A percentile compares a stretch with the other conserved stretches of the same genome.
These are phyloP conservation scores for Tethea ocularis DNA, from an alignment of 2,888 invertebrate species.

Conservation along the genomic window DNA sequence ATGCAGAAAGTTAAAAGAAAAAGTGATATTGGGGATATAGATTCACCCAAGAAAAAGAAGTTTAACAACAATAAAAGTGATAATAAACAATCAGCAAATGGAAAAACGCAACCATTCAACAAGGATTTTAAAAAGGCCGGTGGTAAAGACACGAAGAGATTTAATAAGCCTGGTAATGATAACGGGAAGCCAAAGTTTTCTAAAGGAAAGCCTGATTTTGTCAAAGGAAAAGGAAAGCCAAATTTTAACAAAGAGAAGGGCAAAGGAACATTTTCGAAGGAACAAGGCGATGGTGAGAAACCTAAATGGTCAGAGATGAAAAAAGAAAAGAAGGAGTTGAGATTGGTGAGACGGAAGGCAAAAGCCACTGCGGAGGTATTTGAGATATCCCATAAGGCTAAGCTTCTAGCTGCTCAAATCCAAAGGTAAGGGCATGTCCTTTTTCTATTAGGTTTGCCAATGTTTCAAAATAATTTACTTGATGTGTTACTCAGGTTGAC, in stretches of 20 bases:
- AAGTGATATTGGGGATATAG: conserved; percentile 41
- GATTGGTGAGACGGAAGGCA: conserved; percentile 85
- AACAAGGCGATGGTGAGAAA: conserved; percentile 59
- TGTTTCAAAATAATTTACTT: no score
- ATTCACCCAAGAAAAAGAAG: conserved; percentile 61
- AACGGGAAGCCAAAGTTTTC: conserved; percentile 12
- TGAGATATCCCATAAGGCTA: conserved; percentile 75
- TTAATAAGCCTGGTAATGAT: conserved; percentile 31
- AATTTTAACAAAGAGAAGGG: conserved; percentile 9
- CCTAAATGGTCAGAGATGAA: conserved; percentile 90
- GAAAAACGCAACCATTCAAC: conserved; percentile 28
- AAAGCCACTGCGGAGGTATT: conserved; percentile 75
- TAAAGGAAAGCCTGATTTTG: conserved; percentile 40
- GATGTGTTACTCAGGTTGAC: no score
- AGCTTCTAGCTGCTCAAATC: conserved; percentile 71
- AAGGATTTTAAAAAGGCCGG: conserved; percentile 28
- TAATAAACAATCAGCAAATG: conserved; percentile 24
- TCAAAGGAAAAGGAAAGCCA: conserved; percentile 2
- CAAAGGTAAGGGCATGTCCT: conserved; percentile 56
- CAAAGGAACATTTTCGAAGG: conserved; percentile 42
- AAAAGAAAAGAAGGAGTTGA: conserved; percentile 88
- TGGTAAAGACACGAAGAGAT: conserved; percentile 27
- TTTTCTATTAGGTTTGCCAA: no score
- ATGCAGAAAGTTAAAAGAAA: conserved; percentile 76
- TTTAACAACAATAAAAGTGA: conserved; percentile 39